Evolutionary conservation across 2,113 vertebrate species (phyloP).

Genomic region (Ptilonorhynchus violaceus): DNA sequence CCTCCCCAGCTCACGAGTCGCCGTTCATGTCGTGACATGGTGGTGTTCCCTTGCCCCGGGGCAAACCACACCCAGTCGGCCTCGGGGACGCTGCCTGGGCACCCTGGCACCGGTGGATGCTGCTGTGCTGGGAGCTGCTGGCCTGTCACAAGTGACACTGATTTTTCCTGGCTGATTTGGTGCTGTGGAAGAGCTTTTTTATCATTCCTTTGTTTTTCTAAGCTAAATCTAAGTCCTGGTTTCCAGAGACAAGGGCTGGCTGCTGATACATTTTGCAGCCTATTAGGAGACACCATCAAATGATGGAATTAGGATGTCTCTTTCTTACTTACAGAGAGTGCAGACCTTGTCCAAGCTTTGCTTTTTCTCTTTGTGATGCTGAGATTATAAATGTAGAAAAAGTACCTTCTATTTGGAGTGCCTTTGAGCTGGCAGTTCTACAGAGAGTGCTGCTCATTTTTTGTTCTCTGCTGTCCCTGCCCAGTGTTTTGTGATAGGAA

Average conservation of each 20-base stretch:
- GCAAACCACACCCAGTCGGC: rapidly evolving
- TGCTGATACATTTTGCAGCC: neutral
- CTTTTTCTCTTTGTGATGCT: neutral
- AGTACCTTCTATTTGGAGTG: neutral
- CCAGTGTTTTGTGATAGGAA: neutral
- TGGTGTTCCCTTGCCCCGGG: rapidly evolving
- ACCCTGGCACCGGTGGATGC: neutral
- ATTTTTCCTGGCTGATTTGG: neutral
- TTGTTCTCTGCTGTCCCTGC: neutral
- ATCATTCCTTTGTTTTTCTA: neutral
- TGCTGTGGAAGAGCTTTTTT: neutral
- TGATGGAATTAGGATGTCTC: neutral
- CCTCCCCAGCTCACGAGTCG: rapidly evolving
- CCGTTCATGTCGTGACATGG: rapidly evolving
- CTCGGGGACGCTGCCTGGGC: rapidly evolving
- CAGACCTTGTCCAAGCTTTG: neutral
- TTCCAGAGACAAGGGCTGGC: neutral
- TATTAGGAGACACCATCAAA: neutral
- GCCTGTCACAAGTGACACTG: neutral
- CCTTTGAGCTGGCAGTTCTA: neutral
- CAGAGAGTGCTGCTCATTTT: neutral
- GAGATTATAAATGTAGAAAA: neutral
- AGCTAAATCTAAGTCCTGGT: neutral
- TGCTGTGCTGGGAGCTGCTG: neutral
- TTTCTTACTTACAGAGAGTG: neutral